Conservation (phyloP, 2,888 invertebrate genomes). For the Synergus japonicus region DNA sequence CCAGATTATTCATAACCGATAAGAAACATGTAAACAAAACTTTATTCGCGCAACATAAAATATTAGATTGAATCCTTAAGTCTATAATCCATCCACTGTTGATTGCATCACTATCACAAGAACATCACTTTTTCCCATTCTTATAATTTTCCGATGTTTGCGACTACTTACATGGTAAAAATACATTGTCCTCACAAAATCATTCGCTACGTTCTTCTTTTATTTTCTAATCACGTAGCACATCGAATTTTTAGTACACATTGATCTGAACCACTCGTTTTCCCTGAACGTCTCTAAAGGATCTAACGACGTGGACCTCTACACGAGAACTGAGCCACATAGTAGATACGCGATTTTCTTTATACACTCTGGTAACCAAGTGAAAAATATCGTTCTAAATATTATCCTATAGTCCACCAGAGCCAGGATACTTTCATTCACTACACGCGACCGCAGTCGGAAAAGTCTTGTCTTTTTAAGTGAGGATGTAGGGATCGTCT, state of each 20-base stretch:
- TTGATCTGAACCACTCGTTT: slow-evolving; percentile 52
- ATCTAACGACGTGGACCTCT: slow-evolving; percentile 69
- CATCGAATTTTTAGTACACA: slow-evolving; percentile 49
- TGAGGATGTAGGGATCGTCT: slow-evolving; percentile 51
- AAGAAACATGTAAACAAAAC: neutral
- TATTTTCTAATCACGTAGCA: slow-evolving; percentile 45
- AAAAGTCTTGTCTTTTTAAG: slow-evolving; percentile 71
- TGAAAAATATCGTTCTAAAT: slow-evolving; percentile 78
- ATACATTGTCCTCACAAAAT: slow-evolving; percentile 63
- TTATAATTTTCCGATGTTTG: neutral
- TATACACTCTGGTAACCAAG: slow-evolving; percentile 77
- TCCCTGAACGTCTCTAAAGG: slow-evolving; percentile 54
- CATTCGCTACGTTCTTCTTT: slow-evolving; percentile 44
- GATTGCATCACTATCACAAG: slow-evolving; percentile 17
- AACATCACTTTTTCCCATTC: neutral
- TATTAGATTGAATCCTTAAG: neutral
- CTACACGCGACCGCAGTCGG: slow-evolving; percentile 73
- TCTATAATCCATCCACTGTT: slow-evolving; percentile 3
- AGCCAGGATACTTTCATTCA: slow-evolving; percentile 76
- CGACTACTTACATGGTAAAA: slow-evolving; percentile 68
- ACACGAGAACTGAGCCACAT: slow-evolving; percentile 76
- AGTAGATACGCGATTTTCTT: slow-evolving; percentile 77
- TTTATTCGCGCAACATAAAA: neutral
- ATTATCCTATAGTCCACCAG: slow-evolving; percentile 72
- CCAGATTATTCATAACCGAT: neutral